Base-by-base conservation (phyloP, 92 coral and sea anemone species). In the Epizoanthus rinbou region DNA sequence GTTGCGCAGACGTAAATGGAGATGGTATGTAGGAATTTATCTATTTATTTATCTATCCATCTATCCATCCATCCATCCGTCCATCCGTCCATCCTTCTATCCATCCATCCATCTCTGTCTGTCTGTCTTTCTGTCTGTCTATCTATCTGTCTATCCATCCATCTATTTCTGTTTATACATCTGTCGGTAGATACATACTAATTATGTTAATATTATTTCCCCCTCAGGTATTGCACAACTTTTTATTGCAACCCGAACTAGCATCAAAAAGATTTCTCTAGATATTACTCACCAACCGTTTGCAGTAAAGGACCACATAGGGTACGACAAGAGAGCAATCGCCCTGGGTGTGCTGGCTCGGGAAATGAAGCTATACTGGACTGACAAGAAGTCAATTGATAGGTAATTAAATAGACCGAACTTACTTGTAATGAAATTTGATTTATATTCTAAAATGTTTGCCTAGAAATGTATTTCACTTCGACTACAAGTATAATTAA, bases 161-260 rank as follows among this genome's bases (percentile, higher is more conserved):
- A 10, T 37, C 4, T 35, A 4, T 35, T 35, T 35, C 5, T 37
- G 43, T 37, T 37, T 37, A 37, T 37, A 37, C 43, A 6, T 1
- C 5, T 37, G 6, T 37, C 68, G 3, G 2, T 4, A 22, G 9
- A 24, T 28, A 9, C 11, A 24, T 10, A 23, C 23, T 19, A 2
- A 9, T 10, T 15, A 65, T 33, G 5, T 24, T 64, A 64, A 23
- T 14, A 64, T 3, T 9, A 15, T 17, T 14, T 33, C 13, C 0
- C 3, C 31, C 31, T 66, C 31, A 66, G 72, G 72, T 33, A 19
- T 14, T 14, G 39, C 57, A 52, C 16, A 21, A 3, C 82, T 78
- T 19, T 62, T 60, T 8, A 37, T 78, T 39, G 70, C 82, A 19
- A 78, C 82, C 21, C 56, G 45, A 78, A 78, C n/a, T 13, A 18